A percentile compares a stretch with the other conserved stretches of the same genome.
These are phyloP conservation scores for Danio aesculapii DNA, from an alignment of 2,797 vertebrate species.

Conservation along the genomic window DNA sequence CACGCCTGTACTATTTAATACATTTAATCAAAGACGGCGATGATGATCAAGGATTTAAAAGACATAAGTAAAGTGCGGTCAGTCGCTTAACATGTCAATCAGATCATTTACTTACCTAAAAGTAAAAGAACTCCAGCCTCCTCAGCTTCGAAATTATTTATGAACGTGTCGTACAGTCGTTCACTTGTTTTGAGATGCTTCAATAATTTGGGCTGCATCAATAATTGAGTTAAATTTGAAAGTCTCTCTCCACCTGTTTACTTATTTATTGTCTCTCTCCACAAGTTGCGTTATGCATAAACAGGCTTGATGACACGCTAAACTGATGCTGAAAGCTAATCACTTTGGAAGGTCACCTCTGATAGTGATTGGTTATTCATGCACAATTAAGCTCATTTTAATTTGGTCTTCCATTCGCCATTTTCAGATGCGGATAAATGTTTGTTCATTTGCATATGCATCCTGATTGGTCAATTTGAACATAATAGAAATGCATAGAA, in stretches of 20 bases:
- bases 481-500: not conserved
- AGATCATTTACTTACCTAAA: not conserved
- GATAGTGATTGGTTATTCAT: conserved; percentile 31
- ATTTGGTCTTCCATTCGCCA: not conserved
- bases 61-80: not conserved
- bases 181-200: conserved; percentile 28
- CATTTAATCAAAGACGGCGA: too few relatives aligned
- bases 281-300: conserved; percentile 39
- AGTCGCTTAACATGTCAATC: not conserved
- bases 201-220: conserved; percentile 23
- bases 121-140: not conserved
- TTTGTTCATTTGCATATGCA: not conserved
- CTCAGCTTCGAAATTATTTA: not conserved
- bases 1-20: too few relatives aligned
- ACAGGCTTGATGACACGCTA: not conserved
- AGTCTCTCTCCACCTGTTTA: conserved; percentile 27
- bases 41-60: too few relatives aligned
- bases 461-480: not conserved
- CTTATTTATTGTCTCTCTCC: conserved; percentile 38
- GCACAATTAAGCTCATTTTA: not conserved
- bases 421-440: conserved; percentile 4
- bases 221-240: conserved; percentile 28
- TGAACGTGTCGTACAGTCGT: not conserved
- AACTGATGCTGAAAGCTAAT: conserved; percentile 14
- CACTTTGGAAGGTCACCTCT: conserved; percentile 23